These are phyloP conservation scores for Azemiops feae DNA, from an alignment of 2,113 vertebrate genomes.

Conservation along the genomic window DNA sequence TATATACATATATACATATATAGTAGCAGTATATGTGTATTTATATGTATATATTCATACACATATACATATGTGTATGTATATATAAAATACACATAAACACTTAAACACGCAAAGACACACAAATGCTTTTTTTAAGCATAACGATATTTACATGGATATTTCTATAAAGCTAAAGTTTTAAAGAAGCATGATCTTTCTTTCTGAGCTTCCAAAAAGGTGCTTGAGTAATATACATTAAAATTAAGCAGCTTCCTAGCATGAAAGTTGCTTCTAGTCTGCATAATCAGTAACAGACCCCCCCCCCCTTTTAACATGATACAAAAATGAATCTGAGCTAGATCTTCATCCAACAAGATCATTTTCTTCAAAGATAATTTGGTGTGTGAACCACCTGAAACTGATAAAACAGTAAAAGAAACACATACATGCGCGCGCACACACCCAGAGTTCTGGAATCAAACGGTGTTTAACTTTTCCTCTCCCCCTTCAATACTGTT, in stretches of 20 bases:
- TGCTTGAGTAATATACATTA: conserved; percentile 88
- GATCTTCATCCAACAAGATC: conserved; percentile 75
- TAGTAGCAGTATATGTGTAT: conserved; percentile 72
- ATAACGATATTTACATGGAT: conserved; percentile 91
- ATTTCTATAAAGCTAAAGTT: conserved; percentile 87
- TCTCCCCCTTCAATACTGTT: conserved; percentile 58
- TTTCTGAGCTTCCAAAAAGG: conserved; percentile 86
- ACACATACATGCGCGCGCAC: conserved; percentile 66
- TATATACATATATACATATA: conserved; percentile 75
- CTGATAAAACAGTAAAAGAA: conserved; percentile 66
- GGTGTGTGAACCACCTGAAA: conserved; percentile 71
- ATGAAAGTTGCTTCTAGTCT: conserved; percentile 82
- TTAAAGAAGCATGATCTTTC: conserved; percentile 80
- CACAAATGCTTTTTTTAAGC: conserved; percentile 82
- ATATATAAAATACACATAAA: conserved; percentile 73
- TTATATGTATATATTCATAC: conserved; percentile 57
- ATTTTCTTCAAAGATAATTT: conserved; percentile 56
- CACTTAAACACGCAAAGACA: conserved; percentile 79
- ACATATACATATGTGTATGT: conserved; percentile 70
- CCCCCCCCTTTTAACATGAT: conserved; percentile 58
- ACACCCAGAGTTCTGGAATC: conserved; percentile 64
- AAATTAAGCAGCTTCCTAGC: conserved; percentile 79
- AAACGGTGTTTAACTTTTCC: conserved; percentile 65
- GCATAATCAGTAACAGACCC: conserved; percentile 77
- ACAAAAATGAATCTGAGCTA: conserved; percentile 70